Conservation (phyloP, 2,888 invertebrate genomes). For the Minunthozetes semirufus region DNA sequence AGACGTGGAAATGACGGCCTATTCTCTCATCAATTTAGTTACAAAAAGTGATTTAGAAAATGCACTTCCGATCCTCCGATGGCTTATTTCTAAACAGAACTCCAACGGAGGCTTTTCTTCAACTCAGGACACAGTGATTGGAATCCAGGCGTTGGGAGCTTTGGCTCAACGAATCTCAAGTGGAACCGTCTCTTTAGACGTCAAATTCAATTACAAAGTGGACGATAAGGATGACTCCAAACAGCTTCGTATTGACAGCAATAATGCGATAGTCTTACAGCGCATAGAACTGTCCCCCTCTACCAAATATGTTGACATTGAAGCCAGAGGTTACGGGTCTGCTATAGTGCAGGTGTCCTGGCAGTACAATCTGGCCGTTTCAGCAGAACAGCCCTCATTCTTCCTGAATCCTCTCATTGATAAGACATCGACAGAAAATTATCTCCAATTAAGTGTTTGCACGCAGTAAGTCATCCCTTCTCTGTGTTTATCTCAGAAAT, state of each 20-base stretch:
- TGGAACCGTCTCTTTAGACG: conserved; percentile 52
- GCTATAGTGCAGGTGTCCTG: conserved; percentile 66
- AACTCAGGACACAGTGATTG: conserved; percentile 52
- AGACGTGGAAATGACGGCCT: conserved; percentile 80
- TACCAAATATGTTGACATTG: conserved; percentile 62
- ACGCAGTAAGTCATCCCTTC: conserved; percentile 45
- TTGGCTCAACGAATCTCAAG: conserved; percentile 50
- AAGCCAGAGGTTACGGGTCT: conserved; percentile 71
- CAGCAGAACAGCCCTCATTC: conserved; percentile 78
- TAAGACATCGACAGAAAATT: conserved; percentile 66
- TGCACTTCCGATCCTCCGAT: conserved; percentile 61
- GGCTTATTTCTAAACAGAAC: conserved; percentile 66
- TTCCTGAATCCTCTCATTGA: conserved; percentile 78
- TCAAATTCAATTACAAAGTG: conserved; percentile 55
- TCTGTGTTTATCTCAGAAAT: not conserved
- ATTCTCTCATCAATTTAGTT: conserved; percentile 67
- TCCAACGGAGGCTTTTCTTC: conserved; percentile 64
- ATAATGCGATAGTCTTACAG: conserved; percentile 72
- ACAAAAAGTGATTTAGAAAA: conserved; percentile 50
- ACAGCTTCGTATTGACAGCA: conserved; percentile 1
- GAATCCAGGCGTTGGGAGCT: conserved; percentile 41
- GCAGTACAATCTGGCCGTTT: conserved; percentile 73
- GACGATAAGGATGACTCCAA: conserved; percentile 42
- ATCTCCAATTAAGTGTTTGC: conserved; percentile 73
- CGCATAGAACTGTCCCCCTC: conserved; percentile 58